A percentile compares a stretch with the other conserved stretches of the same genome.
phyloP scores from a whole-genome alignment of 2,797 vertebrate genomes.

The Rhinella marina region DNA sequence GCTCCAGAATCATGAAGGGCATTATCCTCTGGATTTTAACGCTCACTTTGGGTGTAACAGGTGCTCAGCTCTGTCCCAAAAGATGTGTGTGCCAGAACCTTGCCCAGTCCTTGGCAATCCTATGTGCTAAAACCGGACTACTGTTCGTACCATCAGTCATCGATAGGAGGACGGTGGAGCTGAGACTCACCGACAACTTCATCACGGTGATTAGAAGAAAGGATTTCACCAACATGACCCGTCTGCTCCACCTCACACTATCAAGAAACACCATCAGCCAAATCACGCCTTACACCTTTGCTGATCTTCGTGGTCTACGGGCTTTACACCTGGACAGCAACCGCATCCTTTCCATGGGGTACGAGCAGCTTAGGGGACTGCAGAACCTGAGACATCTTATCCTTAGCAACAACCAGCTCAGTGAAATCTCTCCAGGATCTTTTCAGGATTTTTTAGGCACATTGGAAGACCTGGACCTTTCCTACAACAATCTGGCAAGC shows the following conservation, averaged over 20 bases:
- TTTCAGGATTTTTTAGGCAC: conserved; percentile 86
- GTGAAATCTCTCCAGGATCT: conserved; percentile 80
- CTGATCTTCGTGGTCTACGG: conserved; percentile 84
- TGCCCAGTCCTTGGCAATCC: conserved; percentile 86
- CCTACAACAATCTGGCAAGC: conserved; percentile 85
- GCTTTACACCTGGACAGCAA: conserved; percentile 88
- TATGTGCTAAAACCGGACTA: conserved; percentile 88
- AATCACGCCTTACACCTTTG: conserved; percentile 86
- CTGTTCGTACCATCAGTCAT: conserved; percentile 88
- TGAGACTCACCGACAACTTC: conserved; percentile 88
- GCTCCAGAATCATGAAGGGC: conserved; percentile 79
- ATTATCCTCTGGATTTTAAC: conserved; percentile 82
- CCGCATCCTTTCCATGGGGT: conserved; percentile 80
- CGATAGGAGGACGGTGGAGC: conserved; percentile 85
- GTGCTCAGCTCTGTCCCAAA: conserved; percentile 84
- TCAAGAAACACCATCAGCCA: conserved; percentile 90
- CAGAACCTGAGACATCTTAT: conserved; percentile 86
- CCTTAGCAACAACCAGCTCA: conserved; percentile 87
- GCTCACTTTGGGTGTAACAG: conserved; percentile 77
- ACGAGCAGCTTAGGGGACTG: conserved; percentile 86
- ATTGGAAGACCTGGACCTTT: conserved; percentile 86
- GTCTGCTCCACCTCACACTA: conserved; percentile 84
- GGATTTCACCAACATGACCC: conserved; percentile 90
- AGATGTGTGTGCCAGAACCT: conserved; percentile 90
- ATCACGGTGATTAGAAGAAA: conserved; percentile 83